phyloP scores from a whole-genome alignment of 2,888 invertebrate genomes.

The Gortyna flavago region DNA sequence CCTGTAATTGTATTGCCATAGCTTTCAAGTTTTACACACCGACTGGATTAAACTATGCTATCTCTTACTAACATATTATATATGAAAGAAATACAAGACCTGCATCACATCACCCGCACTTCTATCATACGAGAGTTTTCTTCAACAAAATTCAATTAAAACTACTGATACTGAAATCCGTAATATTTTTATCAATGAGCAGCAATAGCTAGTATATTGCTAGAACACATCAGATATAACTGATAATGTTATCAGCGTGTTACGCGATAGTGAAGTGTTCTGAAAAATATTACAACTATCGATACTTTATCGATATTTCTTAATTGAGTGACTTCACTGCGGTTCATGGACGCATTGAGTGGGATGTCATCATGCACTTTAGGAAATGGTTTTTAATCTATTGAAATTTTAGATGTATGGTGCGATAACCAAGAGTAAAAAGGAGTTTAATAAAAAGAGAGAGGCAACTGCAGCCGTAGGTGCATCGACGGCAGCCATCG shows the following conservation, averaged over 20 bases:
- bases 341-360: constrained; percentile 14
- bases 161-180: neutral
- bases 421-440: neutral
- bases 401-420: neutral
- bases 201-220: constrained; percentile 68
- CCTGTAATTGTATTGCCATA: too few relatives aligned
- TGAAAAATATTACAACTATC: constrained; percentile 63
- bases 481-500: too few relatives aligned
- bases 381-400: neutral
- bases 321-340: constrained; percentile 44
- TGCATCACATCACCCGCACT: neutral
- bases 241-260: constrained; percentile 65
- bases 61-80: neutral
- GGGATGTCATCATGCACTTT: neutral
- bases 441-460: neutral
- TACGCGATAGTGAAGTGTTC: constrained; percentile 54
- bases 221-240: constrained; percentile 66
- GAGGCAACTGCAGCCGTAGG: too few relatives aligned
- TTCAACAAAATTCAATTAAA: constrained; percentile 27
- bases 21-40: neutral
- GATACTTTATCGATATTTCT: constrained; percentile 56
- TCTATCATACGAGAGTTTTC: neutral
- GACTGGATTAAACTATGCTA: neutral
- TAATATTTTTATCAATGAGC: constrained; percentile 51
- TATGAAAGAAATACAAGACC: neutral